Base-by-base conservation (phyloP, 2,888 invertebrate genomes). In the Synergus japonicus region DNA sequence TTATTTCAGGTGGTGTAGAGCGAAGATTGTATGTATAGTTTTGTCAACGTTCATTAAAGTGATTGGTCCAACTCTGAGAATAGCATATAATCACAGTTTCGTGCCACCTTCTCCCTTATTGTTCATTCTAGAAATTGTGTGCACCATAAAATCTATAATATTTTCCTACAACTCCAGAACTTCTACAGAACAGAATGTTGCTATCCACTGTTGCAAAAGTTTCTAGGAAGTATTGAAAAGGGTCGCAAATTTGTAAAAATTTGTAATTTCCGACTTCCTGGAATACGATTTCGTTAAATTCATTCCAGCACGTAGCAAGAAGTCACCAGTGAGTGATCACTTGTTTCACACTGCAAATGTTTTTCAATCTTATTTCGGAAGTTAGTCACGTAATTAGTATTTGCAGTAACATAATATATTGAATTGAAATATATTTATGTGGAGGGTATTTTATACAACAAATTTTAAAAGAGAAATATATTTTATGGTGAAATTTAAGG, bases 1-100 rank as follows among this genome's bases (percentile, higher is more conserved):
- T 90, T 90, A 84, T 90, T 89, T 89, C 90, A 90, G 90, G 90
- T 90, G 90, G 86, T 83, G 67, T 76, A 78, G 41, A 78, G 79
- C 79, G 80, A 83, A 82, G 81, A 85, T 85, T 86, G 85, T 83
- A 85, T 87, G 85, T 84, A 85, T 84, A 85, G 86, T 90, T 89
- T 88, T 87, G 86, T 89, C 87, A 87, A 88, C 85, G 80, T 80
- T 79, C 83, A 80, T 80, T 82, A 78, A 82, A 65, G 76, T 76
- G 83, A 84, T 82, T 83, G 76, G 41, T 80, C 83, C 67, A 83
- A 84, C 84, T 85, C 83, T 78, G 78, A 78, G 78, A 86, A 86
- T 7, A 0, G 41, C 22, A 46, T 7, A 13, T 7, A 13, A 29
- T 58, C 76, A 22, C 58, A 41, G 41, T 29, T 76, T 76, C 15